phyloP scores from a whole-genome alignment of 2,888 invertebrate species.

The Oscheius sp. region DNA sequence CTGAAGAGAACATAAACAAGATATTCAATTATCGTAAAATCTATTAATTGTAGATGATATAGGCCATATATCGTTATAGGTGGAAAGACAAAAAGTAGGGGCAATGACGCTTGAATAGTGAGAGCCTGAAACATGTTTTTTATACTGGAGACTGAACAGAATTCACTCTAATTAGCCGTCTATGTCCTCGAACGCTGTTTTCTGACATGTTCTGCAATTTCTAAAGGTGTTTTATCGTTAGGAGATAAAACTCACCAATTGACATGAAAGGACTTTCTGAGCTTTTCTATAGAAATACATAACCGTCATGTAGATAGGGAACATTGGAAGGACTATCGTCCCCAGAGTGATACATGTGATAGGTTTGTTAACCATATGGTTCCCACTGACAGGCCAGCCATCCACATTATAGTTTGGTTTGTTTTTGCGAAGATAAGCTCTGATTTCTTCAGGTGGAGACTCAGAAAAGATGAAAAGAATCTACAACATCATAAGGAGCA shows the following conservation, averaged over 20 bases:
- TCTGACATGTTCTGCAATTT: constrained; percentile 15
- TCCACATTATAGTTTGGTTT: constrained; percentile 38
- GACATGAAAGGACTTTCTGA: constrained; percentile 33
- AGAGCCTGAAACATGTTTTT: constrained; percentile 48
- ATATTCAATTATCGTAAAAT: constrained; percentile 48
- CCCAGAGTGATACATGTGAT: constrained; percentile 51
- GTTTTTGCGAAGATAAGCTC: constrained; percentile 35
- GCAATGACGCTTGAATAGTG: constrained; percentile 56
- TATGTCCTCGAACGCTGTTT: constrained; percentile 13
- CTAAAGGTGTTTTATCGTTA: not conserved
- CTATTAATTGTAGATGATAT: constrained; percentile 54
- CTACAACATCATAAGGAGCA: constrained; percentile 34
- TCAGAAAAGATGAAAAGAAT: constrained; percentile 57
- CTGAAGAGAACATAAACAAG: constrained; percentile 56
- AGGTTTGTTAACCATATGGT: constrained; percentile 51
- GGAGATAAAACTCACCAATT: constrained; percentile 20
- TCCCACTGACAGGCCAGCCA: constrained; percentile 44
- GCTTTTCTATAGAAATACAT: constrained; percentile 52
- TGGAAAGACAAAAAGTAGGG: constrained; percentile 55
- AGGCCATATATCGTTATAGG: constrained; percentile 54
- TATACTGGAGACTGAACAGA: not conserved
- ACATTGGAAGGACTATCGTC: constrained; percentile 58
- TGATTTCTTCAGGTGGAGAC: constrained; percentile 42
- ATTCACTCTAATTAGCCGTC: constrained; percentile 23
- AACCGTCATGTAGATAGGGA: constrained; percentile 53